A percentile compares a stretch with the other conserved stretches of the same genome.
These are phyloP conservation scores for Lethrus apterus DNA, from an alignment of 1,140 invertebrate species.

Conservation along the genomic window DNA sequence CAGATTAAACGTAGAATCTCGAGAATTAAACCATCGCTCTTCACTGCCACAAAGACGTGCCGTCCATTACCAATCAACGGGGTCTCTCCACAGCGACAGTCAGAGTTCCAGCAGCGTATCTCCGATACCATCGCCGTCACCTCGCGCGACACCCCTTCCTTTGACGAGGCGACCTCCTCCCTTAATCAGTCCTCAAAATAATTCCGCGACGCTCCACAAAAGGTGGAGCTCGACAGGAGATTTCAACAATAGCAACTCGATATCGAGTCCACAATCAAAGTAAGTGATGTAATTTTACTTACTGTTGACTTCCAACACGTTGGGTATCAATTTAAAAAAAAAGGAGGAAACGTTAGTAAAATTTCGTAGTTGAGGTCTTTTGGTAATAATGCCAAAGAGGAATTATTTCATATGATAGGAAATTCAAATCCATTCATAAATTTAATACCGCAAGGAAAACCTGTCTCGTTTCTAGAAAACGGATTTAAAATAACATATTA, in stretches of 20 bases:
- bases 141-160: constrained; percentile 62
- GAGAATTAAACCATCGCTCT: constrained; percentile 21
- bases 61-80: constrained; percentile 77
- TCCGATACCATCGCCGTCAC: constrained; percentile 74
- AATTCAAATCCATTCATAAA: too few species aligned
- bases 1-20: constrained; percentile 14
- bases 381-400: too few species aligned
- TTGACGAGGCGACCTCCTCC: constrained; percentile 24
- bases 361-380: too few species aligned
- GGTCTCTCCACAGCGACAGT: constrained; percentile 76
- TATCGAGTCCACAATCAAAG: constrained; percentile 30
- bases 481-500: too few species aligned
- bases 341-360: too few species aligned
- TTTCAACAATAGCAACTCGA: constrained; percentile 44
- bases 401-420: too few species aligned
- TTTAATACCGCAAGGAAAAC: too few species aligned
- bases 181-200: constrained; percentile 34
- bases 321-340: too few species aligned
- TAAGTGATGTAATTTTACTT: constrained; percentile 13
- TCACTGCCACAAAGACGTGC: constrained; percentile 50
- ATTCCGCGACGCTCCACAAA: constrained; percentile 50
- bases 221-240: constrained; percentile 78
- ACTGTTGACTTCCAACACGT: too few species aligned
- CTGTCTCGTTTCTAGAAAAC: too few species aligned
- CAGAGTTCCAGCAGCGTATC: constrained; percentile 76